phyloP scores from a whole-genome alignment of 2,888 invertebrate genomes.

The Parochlus steinenii region DNA sequence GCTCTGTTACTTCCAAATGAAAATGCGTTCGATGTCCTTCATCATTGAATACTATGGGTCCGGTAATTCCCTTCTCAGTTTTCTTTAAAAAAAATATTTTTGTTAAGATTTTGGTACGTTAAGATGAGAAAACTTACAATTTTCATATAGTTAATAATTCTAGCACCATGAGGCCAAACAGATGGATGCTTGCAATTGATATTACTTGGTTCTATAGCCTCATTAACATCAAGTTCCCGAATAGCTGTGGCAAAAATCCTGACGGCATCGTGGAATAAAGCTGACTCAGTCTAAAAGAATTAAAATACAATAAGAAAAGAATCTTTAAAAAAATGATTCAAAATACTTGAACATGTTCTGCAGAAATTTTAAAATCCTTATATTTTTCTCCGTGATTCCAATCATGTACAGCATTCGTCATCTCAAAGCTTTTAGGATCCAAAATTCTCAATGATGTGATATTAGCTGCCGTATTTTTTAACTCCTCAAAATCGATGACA shows the following conservation, averaged over 20 bases:
- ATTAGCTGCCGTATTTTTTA: constrained; percentile 43
- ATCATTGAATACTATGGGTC: constrained; percentile 26
- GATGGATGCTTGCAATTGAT: constrained; percentile 29
- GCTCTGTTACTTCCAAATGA: constrained; percentile 45
- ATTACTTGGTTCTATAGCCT: constrained; percentile 21
- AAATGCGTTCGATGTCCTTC: constrained; percentile 47
- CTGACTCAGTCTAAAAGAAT: constrained; percentile 6
- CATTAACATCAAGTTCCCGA: constrained; percentile 17
- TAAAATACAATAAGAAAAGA: no score
- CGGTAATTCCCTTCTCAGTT: constrained; percentile 24
- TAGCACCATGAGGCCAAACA: constrained; percentile 39
- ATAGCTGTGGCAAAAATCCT: constrained; percentile 1
- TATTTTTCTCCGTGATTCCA: constrained; percentile 25
- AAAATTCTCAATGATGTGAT: constrained; percentile 51
- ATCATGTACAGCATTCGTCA: constrained; percentile 34
- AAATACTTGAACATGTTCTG: constrained; percentile 8
- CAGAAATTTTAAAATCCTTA: constrained; percentile 1
- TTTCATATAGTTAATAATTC: constrained; percentile 46
- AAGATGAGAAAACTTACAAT: no score
- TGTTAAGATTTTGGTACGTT: no score
- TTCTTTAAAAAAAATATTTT: no score
- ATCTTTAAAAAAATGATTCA: background rate
- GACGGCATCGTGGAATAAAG: constrained; percentile 9
- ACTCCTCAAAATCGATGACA: constrained; percentile 39
- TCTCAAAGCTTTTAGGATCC: constrained; percentile 34